Evolutionary conservation across 2,797 vertebrate species (phyloP), one percentile per base, ranked within the genome.

Genomic region (Rhyacichthys aspro): DNA sequence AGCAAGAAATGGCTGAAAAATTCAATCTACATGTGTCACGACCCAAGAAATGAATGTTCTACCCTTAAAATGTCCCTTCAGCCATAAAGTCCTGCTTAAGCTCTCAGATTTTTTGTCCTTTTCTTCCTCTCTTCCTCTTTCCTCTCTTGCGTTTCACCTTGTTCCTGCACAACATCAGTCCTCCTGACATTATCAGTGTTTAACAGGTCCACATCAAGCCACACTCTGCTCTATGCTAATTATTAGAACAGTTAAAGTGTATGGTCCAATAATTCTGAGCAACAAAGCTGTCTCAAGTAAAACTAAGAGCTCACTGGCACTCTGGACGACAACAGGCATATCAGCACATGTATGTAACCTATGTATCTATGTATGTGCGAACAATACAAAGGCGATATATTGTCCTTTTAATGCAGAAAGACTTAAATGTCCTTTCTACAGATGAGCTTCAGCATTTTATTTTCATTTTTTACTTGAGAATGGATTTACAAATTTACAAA

Each of bases 171-270:
- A 53, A 45, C 72, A 70, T 87, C 87, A 85, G 59, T 86, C 83
- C 82, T 50, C 10, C 36, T 73, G 87, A 88, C 80, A 67, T 81
- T 84, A 90, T 87, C 85, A 77, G 80, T 47, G 44, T 75, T 83
- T 72, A 79, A 87, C 81, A 85, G 81, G 66, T 81, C 68, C 48
- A 52, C 43, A 75, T 37, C 70, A 54, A 23, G 59, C 67, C 46
- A 69, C 83, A 70, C 74, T 79, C 63, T 70, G 62, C 76, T 84
- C 87, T 83, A 81, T 72, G 59, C 59, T 78, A 82, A 90, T 86
- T 71, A 63, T 48, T 37, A 55, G 81, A 74, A 81, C 70, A 79
- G 88, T 63, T 69, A 55, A 54, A 68, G 63, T 66, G 76, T 71
- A 47, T 17, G 46, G 62, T 70, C 76, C 64, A 83, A 64, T 69